Evolutionary conservation across 2,113 vertebrate species (phyloP).

Genomic region (Thalassoma bifasciatum): DNA sequence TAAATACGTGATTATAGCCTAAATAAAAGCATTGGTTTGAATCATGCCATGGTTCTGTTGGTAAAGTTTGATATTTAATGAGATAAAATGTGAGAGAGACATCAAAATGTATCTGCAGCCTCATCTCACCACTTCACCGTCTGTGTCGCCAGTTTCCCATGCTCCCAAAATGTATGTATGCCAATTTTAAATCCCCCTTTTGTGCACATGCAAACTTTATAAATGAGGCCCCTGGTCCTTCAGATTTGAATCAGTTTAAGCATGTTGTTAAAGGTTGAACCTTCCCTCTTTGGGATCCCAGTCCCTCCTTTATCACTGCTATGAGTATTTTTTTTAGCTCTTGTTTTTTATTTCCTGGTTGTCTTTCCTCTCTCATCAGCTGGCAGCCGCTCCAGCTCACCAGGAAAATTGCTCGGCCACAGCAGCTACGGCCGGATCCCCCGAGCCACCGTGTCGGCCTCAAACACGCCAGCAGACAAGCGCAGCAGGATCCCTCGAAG

Average conservation of each 20-base stretch:
- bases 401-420: slow-evolving; percentile 93
- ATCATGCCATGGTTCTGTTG: no score
- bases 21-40: no score
- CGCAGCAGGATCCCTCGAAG: slow-evolving; percentile 95
- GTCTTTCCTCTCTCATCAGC: slow-evolving; percentile 77
- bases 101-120: no score
- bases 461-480: slow-evolving; percentile 87
- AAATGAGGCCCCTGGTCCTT: not conserved
- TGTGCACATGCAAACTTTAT: no score
- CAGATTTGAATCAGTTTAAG: slow-evolving; percentile 4
- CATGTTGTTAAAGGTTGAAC: slow-evolving; percentile 9
- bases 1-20: no score
- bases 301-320: not conserved
- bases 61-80: no score
- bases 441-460: slow-evolving; percentile 81
- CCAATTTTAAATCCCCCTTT: no score
- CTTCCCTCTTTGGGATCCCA: not conserved
- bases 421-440: slow-evolving; percentile 87
- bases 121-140: no score
- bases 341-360: not conserved
- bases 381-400: slow-evolving; percentile 96
- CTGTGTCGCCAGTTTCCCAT: no score
- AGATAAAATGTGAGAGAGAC: no score
- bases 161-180: no score
- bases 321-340: not conserved